Evolutionary conservation across 2,888 invertebrate genomes (phyloP).

Genomic region (Stegana nigrithorax): DNA sequence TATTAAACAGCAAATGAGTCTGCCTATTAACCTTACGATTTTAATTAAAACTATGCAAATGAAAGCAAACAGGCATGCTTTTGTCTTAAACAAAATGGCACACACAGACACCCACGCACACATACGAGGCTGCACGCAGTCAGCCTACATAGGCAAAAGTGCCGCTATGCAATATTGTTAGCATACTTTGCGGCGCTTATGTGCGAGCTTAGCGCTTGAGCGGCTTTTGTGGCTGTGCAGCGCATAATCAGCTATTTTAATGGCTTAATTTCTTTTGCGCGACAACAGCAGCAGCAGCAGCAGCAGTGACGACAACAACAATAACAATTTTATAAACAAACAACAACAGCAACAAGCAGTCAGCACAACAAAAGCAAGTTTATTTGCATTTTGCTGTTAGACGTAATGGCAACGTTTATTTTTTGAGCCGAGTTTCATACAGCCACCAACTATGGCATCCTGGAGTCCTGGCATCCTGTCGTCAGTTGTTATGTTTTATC

Average conservation of each 20-base stretch:
- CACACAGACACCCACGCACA: not conserved
- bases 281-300: slow-evolving; percentile 6
- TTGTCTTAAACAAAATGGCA: no score
- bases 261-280: slow-evolving; percentile 5
- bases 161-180: not conserved
- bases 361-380: not conserved
- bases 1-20: not conserved
- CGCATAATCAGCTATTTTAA: slow-evolving; percentile 11
- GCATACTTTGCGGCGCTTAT: slow-evolving; percentile 3
- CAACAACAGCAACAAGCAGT: slow-evolving; percentile 24
- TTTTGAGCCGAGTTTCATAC: no score
- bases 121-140: not conserved
- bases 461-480: no score
- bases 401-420: not conserved
- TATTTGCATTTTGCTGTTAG: slow-evolving; percentile 12
- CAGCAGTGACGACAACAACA: slow-evolving; percentile 5
- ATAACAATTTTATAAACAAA: no score
- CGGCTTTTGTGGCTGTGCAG: not conserved
- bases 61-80: no score
- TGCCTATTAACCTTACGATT: slow-evolving; percentile 1
- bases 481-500: no score
- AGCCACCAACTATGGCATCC: no score
- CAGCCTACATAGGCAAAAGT: no score
- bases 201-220: not conserved
- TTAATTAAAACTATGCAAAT: slow-evolving; percentile 17